A percentile compares a stretch with the other conserved stretches of the same genome.
phyloP scores from a whole-genome alignment of 2,888 invertebrate genomes.

The Smittia aterrima region DNA sequence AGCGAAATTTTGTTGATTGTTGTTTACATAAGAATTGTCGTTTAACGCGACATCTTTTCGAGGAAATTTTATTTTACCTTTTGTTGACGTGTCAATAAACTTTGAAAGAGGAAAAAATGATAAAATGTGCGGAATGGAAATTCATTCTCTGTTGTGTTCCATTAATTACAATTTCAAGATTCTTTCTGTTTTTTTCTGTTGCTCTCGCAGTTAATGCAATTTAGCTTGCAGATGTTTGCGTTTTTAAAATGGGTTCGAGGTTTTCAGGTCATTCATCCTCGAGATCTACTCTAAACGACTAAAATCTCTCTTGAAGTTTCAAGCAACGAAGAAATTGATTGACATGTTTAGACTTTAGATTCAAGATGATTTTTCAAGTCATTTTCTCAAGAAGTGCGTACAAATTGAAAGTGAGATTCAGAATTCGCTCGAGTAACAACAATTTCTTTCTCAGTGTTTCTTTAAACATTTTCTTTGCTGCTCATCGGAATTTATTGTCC shows the following conservation, averaged over 20 bases:
- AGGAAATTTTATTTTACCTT: too few species aligned
- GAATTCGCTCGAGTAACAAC: too few species aligned
- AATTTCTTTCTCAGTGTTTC: too few species aligned
- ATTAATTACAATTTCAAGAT: conserved; percentile 19
- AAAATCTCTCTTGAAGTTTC: neutral
- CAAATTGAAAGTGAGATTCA: too few species aligned
- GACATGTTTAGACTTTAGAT: conserved; percentile 14
- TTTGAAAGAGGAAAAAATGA: too few species aligned
- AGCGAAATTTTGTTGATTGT: neutral
- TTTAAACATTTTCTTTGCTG: neutral
- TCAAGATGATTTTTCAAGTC: too few species aligned
- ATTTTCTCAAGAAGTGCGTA: too few species aligned
- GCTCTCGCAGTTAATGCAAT: neutral
- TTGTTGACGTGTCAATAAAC: too few species aligned
- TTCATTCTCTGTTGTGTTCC: neutral
- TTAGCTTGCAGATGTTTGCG: conserved; percentile 37
- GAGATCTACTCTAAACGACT: neutral
- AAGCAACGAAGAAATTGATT: conserved; percentile 23
- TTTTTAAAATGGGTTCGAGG: conserved; percentile 34
- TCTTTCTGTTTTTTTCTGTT: neutral
- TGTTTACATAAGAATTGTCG: neutral
- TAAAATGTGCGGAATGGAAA: neutral
- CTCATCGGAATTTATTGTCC: neutral
- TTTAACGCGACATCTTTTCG: too few species aligned
- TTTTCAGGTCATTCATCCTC: conserved; percentile 37